These are phyloP conservation scores for Tryphoninae sp. DNA, from an alignment of 2,888 invertebrate species.

Conservation along the genomic window DNA sequence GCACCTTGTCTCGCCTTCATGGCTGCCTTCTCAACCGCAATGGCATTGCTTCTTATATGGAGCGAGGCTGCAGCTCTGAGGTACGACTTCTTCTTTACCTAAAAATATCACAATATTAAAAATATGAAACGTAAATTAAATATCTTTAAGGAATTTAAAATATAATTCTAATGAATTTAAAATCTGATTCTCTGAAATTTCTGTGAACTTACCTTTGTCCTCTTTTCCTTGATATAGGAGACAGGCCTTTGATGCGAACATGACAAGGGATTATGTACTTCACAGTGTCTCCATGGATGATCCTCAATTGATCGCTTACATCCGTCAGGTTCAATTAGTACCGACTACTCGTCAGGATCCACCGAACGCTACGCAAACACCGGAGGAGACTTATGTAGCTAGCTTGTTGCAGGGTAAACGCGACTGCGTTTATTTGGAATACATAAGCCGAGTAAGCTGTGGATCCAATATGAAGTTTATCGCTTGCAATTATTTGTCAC, in stretches of 20 bases:
- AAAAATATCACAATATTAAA: background rate
- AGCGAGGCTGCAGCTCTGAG: constrained; percentile 88
- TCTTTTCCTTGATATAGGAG: constrained; percentile 70
- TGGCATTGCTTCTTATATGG: constrained; percentile 89
- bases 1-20: constrained; percentile 89
- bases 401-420: constrained; percentile 81
- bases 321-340: constrained; percentile 87
- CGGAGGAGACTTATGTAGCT: constrained; percentile 82
- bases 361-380: constrained; percentile 79
- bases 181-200: background rate
- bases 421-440: constrained; percentile 78
- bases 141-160: too few species aligned
- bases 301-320: constrained; percentile 88
- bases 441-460: constrained; percentile 76
- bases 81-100: constrained; percentile 80
- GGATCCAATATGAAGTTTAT: background rate
- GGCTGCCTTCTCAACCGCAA: constrained; percentile 90
- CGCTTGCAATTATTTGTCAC: background rate
- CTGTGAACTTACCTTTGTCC: background rate
- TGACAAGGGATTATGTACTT: constrained; percentile 90
- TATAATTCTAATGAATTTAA: too few species aligned
- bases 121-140: too few species aligned
- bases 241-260: constrained; percentile 90
- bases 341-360: constrained; percentile 76
- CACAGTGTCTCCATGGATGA: constrained; percentile 89